phyloP scores from a whole-genome alignment of 2,113 vertebrate genomes.

The Murina feae region DNA sequence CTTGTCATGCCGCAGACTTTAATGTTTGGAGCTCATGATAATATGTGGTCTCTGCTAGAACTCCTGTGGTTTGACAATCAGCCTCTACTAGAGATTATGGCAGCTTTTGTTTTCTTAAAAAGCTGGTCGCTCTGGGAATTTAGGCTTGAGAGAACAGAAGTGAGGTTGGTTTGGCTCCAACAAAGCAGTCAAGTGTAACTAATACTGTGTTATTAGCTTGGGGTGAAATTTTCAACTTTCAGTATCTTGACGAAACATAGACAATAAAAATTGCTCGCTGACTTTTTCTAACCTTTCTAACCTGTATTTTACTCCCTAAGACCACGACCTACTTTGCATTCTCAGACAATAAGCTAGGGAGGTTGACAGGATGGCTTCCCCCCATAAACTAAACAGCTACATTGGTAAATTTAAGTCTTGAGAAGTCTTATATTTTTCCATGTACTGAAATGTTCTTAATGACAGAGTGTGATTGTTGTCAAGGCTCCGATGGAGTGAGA shows the following conservation, averaged over 20 bases:
- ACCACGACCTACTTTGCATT: constrained; percentile 62
- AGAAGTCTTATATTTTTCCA: constrained; percentile 24
- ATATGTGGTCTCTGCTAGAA: constrained; percentile 50
- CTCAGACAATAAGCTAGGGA: constrained; percentile 67
- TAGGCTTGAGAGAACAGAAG: constrained; percentile 71
- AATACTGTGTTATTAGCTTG: constrained; percentile 83
- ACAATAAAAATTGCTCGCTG: constrained; percentile 78
- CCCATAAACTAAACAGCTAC: constrained; percentile 37
- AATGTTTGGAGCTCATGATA: constrained; percentile 42
- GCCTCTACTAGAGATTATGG: constrained; percentile 52
- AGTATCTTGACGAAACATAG: constrained; percentile 80
- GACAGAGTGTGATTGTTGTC: constrained; percentile 33
- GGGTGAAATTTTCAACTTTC: constrained; percentile 80
- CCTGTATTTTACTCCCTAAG: constrained; percentile 81
- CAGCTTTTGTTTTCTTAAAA: constrained; percentile 73
- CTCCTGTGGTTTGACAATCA: constrained; percentile 64
- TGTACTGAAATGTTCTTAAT: constrained; percentile 3
- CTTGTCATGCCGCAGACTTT: constrained; percentile 48
- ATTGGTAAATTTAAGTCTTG: constrained; percentile 1
- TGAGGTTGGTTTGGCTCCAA: constrained; percentile 75
- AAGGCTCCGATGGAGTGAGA: not conserved
- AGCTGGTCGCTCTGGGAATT: constrained; percentile 68
- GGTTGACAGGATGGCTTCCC: constrained; percentile 63
- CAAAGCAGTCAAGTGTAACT: constrained; percentile 79
- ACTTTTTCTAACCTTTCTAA: constrained; percentile 80